These are phyloP conservation scores for Pygoscelis antarcticus DNA, from an alignment of 2,113 vertebrate species.

Conservation along the genomic window DNA sequence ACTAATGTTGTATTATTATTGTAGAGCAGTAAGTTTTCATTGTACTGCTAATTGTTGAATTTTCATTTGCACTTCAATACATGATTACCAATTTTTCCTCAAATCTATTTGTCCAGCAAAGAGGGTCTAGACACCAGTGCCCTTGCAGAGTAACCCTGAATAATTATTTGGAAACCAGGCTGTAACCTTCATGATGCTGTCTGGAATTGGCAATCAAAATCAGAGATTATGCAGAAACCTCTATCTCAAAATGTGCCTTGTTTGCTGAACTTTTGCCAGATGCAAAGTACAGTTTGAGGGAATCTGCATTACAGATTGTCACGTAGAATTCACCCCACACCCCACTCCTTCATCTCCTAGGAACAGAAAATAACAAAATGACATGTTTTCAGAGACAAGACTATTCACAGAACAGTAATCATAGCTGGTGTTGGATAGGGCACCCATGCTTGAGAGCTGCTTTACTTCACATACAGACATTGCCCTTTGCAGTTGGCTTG, in stretches of 20 bases:
- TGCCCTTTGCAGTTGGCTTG: background rate
- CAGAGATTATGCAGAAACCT: background rate
- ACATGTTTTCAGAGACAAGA: background rate
- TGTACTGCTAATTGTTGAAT: background rate
- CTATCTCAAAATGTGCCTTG: background rate
- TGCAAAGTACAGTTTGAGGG: background rate
- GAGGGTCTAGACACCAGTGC: background rate
- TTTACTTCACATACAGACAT: background rate
- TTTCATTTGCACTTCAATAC: background rate
- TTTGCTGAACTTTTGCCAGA: slow-evolving; percentile 7
- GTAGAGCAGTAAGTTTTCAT: background rate
- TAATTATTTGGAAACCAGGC: background rate
- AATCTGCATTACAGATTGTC: background rate
- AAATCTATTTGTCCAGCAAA: background rate
- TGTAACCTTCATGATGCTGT: background rate
- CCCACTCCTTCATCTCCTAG: background rate
- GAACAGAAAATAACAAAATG: background rate
- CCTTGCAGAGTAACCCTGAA: background rate
- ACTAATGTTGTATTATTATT: background rate
- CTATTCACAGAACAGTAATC: background rate
- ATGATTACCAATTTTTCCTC: background rate
- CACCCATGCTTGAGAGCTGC: background rate
- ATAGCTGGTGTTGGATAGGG: background rate
- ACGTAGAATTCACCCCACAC: background rate
- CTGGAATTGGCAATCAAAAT: slow-evolving; percentile 14